Evolutionary conservation across 2,113 vertebrate species (phyloP).

Genomic region (Neotragus pygmaeus): DNA sequence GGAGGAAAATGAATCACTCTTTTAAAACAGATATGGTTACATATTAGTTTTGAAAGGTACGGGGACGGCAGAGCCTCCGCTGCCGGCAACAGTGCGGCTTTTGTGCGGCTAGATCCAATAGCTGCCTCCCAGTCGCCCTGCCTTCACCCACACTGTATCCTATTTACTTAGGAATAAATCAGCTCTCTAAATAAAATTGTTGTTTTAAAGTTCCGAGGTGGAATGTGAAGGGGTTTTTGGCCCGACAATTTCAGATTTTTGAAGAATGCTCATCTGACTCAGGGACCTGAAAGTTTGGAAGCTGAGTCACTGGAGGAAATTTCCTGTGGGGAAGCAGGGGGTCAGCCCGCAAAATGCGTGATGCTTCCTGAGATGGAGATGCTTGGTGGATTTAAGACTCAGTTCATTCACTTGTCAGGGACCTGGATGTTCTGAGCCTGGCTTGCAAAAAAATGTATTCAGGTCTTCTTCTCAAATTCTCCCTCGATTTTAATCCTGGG

Average conservation of each 20-base stretch:
- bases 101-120: constrained; percentile 92
- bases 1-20: constrained; percentile 98
- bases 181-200: constrained; percentile 85
- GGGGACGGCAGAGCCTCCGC: constrained; percentile 89
- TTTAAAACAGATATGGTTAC: constrained; percentile 99
- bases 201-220: constrained; percentile 84
- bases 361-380: not conserved
- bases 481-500: accelerated
- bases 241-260: constrained; percentile 25
- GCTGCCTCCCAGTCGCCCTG: constrained; percentile 87
- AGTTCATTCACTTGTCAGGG: accelerated
- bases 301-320: not conserved
- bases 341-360: accelerated
- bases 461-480: not conserved
- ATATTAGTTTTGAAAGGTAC: constrained; percentile 98
- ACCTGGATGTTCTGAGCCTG: not conserved
- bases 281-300: not conserved
- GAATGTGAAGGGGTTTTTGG: constrained; percentile 71
- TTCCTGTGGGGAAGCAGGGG: not conserved
- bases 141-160: constrained; percentile 84
- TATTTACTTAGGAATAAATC: constrained; percentile 87
- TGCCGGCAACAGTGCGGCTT: constrained; percentile 90
- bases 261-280: not conserved
- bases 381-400: not conserved
- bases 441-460: not conserved